Conservation (phyloP, 2,113 vertebrate species). For the Crotalus helleri region DNA sequence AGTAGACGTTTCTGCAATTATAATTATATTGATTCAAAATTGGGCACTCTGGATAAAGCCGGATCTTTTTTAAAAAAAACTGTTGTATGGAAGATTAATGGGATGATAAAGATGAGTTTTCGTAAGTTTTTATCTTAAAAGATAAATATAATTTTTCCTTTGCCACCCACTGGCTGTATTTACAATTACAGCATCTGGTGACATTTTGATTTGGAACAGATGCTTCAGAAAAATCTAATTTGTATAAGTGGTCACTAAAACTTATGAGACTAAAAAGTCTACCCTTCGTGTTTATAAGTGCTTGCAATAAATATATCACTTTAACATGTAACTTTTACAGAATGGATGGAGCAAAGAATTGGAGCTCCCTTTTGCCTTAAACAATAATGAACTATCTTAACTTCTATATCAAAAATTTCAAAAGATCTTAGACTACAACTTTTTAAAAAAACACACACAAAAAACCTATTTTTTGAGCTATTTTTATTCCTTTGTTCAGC, state of each 20-base stretch:
- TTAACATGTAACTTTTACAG: background rate
- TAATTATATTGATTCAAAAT: background rate
- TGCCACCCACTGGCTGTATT: background rate
- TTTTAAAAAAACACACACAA: background rate
- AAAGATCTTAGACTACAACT: background rate
- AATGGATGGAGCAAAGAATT: background rate
- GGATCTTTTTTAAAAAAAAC: background rate
- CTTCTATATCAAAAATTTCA: background rate
- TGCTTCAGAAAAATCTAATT: background rate
- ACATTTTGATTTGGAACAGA: background rate
- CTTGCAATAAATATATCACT: background rate
- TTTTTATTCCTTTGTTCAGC: background rate
- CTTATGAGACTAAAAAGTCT: background rate
- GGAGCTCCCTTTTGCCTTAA: background rate
- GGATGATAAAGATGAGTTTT: background rate
- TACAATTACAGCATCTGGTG: background rate
- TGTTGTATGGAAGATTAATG: background rate
- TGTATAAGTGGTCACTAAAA: background rate
- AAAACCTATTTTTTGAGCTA: background rate
- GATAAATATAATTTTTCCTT: background rate
- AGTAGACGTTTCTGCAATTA: background rate
- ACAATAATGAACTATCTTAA: background rate
- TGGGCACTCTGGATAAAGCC: background rate
- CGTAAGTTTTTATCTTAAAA: background rate
- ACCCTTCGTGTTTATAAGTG: background rate